Percentiles rank a stretch among this genome's conserved stretches.
Evolutionary conservation across 2,797 vertebrate species (phyloP).

Genomic region (Hoplostethus atlanticus): DNA sequence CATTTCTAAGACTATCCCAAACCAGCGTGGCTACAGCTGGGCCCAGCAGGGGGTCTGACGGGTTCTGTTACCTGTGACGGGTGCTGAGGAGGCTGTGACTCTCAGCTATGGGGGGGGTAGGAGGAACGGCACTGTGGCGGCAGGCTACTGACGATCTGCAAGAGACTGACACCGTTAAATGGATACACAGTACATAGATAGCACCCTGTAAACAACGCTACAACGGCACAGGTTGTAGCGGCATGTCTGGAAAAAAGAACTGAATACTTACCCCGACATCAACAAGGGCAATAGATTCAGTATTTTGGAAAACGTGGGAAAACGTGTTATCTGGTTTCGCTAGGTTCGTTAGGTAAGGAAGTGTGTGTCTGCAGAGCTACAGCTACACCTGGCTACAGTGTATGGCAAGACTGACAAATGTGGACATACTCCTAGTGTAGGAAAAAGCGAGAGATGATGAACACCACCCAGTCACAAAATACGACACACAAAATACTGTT

Average conservation of each 20-base stretch:
- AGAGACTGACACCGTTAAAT: slow-evolving; percentile 94
- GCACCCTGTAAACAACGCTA: slow-evolving; percentile 77
- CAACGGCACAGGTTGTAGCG: slow-evolving; percentile 65
- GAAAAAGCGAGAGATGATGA: neutral
- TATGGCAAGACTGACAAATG: neutral
- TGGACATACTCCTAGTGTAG: neutral
- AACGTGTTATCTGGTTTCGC: neutral
- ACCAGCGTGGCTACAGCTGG: neutral
- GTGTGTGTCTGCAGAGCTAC: no score
- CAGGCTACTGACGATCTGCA: slow-evolving; percentile 97
- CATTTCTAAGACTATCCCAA: no score
- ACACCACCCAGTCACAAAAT: slow-evolving; percentile 36
- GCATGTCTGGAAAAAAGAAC: neutral
- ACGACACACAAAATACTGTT: slow-evolving; percentile 47
- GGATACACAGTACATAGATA: slow-evolving; percentile 82
- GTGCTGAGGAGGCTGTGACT: slow-evolving; percentile 80
- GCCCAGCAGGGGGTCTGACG: neutral
- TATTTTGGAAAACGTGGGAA: neutral
- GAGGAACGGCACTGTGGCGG: slow-evolving; percentile 90
- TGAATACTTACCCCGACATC: slow-evolving; percentile 44
- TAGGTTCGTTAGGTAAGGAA: neutral
- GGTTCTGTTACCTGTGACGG: slow-evolving; percentile 83
- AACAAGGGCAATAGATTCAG: slow-evolving; percentile 15
- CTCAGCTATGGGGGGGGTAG: slow-evolving; percentile 90
- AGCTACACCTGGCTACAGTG: neutral